Evolutionary conservation across 2,113 vertebrate species (phyloP), one percentile per base, ranked within the genome.

Genomic region (Reinhardtius hippoglossoides): DNA sequence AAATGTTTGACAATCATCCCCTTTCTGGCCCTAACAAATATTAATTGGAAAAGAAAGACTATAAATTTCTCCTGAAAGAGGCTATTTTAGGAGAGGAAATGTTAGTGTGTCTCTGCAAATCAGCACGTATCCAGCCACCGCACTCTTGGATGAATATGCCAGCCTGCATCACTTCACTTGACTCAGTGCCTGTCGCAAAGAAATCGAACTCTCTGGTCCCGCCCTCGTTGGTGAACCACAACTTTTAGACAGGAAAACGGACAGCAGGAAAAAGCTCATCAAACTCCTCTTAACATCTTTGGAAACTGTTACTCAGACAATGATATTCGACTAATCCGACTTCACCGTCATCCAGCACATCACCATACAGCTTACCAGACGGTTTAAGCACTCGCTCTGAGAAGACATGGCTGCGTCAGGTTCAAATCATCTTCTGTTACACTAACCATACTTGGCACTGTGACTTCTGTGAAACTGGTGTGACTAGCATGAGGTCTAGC

Each of bases 191-290:
- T 85, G 87, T 90, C 76, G 57, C 82, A 79, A 80, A 85, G 83
- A 87, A 91, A 87, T 78, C 50, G 20, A 87, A 78, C 80, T 82
- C 76, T 78, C 61, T 81, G 67, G 81, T 64, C 59, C 83, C 75
- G 46, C 80, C 88, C 78, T 75, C 65, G 58, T 88, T 57, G 87
- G 88, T 89, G 58, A 92, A 86, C 91, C 90, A 88, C 87, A 91
- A 85, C 75, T 72, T 88, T 90, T 75, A 82, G 72, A 74, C 80
- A 88, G 87, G 86, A 86, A 89, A 89, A 73, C 23, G 77, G 82
- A 89, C 83, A 89, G 86, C 87, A 88, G 88, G 86, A 90, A 92
- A 91, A 91, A 84, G 74, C 71, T 85, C 88, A 88, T 91, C 78
- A 88, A 88, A 82, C 73, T 75, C 79, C 73, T 68, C 67, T 78